Percentiles rank a stretch among this genome's conserved stretches.
phyloP scores from a whole-genome alignment of 2,113 vertebrate genomes.

The Ariopsis seemanni region DNA sequence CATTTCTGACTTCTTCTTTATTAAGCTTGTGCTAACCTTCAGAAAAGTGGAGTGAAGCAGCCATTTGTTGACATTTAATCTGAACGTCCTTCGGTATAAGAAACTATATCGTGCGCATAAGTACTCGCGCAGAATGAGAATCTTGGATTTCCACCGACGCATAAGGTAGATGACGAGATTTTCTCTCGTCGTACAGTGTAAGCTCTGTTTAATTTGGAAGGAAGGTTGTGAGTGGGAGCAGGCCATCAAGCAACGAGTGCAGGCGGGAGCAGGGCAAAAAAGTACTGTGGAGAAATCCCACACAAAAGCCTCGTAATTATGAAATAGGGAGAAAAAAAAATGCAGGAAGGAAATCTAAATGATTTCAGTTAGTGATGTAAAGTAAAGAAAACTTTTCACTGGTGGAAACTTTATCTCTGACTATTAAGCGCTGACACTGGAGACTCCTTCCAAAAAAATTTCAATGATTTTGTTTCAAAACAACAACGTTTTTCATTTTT shows the following conservation, averaged over 20 bases:
- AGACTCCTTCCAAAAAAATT: not conserved
- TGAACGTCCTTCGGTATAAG: not conserved
- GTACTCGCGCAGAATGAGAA: not conserved
- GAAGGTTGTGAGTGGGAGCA: not conserved
- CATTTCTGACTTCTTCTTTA: not conserved
- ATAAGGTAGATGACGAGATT: not conserved
- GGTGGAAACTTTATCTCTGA: not conserved
- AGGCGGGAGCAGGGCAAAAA: not conserved
- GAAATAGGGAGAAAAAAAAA: not conserved
- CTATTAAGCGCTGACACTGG: not conserved
- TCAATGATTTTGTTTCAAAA: too few relatives aligned
- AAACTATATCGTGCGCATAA: not conserved
- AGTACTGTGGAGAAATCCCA: not conserved
- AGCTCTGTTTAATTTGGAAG: constrained; percentile 12
- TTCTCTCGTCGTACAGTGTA: not conserved
- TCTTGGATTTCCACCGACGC: not conserved
- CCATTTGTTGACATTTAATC: not conserved
- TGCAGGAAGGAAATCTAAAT: not conserved
- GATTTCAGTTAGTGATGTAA: not conserved
- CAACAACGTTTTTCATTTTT: too few relatives aligned
- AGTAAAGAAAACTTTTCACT: not conserved
- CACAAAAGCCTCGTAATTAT: not conserved
- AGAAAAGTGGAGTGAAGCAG: not conserved
- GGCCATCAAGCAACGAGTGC: not conserved
- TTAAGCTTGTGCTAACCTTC: too few relatives aligned